Evolutionary conservation across 2,113 vertebrate genomes (phyloP).

Genomic region (Oncorhynchus nerka): DNA sequence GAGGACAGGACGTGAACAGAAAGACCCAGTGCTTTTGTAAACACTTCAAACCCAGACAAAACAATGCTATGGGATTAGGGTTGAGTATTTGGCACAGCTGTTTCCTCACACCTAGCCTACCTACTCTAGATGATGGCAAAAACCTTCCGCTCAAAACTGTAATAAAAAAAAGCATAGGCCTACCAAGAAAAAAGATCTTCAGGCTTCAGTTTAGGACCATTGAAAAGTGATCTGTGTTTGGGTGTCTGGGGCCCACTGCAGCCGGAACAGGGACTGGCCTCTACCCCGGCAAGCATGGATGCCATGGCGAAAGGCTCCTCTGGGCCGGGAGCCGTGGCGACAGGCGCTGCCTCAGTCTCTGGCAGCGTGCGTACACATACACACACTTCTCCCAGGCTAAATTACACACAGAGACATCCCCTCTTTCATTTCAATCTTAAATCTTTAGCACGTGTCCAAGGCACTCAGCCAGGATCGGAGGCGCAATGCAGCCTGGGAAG

Average conservation of each 20-base stretch:
- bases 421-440: slow-evolving; percentile 60
- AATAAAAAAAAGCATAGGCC: no score
- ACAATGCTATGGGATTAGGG: background rate
- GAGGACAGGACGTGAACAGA: background rate
- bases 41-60: slow-evolving; percentile 9
- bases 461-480: slow-evolving; percentile 16
- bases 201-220: background rate
- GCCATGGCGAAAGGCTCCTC: slow-evolving; percentile 63
- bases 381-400: slow-evolving; percentile 37
- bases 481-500: background rate
- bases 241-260: slow-evolving; percentile 40
- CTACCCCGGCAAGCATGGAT: slow-evolving; percentile 49
- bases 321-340: slow-evolving; percentile 57
- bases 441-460: slow-evolving; percentile 62
- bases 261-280: slow-evolving; percentile 30
- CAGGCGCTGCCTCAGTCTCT: slow-evolving; percentile 51
- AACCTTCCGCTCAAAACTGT: no score
- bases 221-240: slow-evolving; percentile 46
- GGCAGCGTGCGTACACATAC: slow-evolving; percentile 32
- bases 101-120: background rate
- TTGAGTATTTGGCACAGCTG: background rate
- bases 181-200: no score
- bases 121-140: background rate
- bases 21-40: background rate
- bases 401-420: slow-evolving; percentile 42